Percentiles rank a stretch among this genome's conserved stretches.
phyloP scores from a whole-genome alignment of 2,113 vertebrate genomes.

The Chinchilla lanigera region DNA sequence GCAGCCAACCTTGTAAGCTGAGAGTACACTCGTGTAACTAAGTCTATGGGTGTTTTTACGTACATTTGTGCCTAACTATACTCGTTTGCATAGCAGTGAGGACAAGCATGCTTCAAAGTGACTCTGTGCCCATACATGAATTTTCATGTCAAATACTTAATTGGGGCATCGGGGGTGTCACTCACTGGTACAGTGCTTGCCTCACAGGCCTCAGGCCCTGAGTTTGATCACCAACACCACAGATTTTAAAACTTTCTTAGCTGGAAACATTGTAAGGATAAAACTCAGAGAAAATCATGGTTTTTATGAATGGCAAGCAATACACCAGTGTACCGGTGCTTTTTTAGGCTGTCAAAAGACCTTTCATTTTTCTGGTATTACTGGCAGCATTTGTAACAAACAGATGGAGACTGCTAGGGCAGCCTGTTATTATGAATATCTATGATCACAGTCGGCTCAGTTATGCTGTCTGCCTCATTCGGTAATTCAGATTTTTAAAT shows the following conservation, averaged over 20 bases:
- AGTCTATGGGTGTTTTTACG: neutral
- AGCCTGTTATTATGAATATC: neutral
- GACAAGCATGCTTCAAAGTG: neutral
- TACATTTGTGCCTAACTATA: neutral
- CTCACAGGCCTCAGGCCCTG: neutral
- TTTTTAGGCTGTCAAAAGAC: neutral
- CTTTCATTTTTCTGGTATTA: neutral
- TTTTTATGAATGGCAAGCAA: neutral
- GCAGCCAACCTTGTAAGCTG: neutral
- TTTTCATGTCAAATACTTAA: neutral
- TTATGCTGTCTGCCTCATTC: neutral
- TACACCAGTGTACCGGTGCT: neutral
- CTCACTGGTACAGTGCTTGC: neutral
- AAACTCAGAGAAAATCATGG: neutral
- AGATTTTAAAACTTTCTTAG: neutral
- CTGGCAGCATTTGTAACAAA: neutral
- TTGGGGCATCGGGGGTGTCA: rapidly evolving
- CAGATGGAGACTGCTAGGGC: neutral
- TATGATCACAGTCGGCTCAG: neutral
- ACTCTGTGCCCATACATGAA: neutral
- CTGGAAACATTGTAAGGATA: neutral
- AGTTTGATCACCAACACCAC: neutral
- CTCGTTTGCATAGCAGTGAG: neutral
- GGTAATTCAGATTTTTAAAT: neutral
- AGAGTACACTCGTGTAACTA: neutral